Evolutionary conservation across 2,888 invertebrate species (phyloP).

Genomic region (Papilio elwesi): DNA sequence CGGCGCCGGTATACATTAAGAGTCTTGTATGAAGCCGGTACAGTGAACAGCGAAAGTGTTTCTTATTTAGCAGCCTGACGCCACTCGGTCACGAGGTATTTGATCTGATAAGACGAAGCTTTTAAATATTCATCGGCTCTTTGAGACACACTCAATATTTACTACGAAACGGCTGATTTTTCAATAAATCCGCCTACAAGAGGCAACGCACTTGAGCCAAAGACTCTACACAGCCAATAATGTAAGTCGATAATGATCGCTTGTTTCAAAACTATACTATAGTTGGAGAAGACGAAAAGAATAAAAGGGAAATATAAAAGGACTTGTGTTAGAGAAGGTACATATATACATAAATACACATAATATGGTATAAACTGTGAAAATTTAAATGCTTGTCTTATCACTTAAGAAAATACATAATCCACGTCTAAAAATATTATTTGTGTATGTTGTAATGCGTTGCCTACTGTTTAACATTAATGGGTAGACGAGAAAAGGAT

Average conservation of each 20-base stretch:
- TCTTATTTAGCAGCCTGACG: constrained; percentile 26
- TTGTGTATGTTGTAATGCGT: too few species aligned
- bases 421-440: too few species aligned
- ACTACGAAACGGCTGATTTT: constrained; percentile 52
- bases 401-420: too few species aligned
- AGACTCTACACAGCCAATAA: constrained; percentile 16
- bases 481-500: too few species aligned
- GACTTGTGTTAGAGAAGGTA: too few species aligned
- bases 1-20: not conserved
- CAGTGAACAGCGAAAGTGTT: constrained; percentile 21
- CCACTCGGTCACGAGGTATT: constrained; percentile 51
- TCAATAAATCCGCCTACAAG: constrained; percentile 48
- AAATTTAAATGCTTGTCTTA: too few species aligned
- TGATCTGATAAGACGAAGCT: constrained; percentile 64
- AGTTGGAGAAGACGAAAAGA: not conserved
- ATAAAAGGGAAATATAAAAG: too few species aligned
- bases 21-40: constrained; percentile 12
- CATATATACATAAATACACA: too few species aligned
- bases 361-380: too few species aligned
- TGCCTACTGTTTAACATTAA: too few species aligned
- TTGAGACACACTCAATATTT: constrained; percentile 55
- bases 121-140: constrained; percentile 74
- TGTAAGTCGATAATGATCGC: constrained; percentile 1
- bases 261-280: not conserved
- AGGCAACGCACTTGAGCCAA: not conserved